These are phyloP conservation scores for Brachyrhaphis roseni DNA, from an alignment of 2,797 vertebrate genomes.

Conservation along the genomic window DNA sequence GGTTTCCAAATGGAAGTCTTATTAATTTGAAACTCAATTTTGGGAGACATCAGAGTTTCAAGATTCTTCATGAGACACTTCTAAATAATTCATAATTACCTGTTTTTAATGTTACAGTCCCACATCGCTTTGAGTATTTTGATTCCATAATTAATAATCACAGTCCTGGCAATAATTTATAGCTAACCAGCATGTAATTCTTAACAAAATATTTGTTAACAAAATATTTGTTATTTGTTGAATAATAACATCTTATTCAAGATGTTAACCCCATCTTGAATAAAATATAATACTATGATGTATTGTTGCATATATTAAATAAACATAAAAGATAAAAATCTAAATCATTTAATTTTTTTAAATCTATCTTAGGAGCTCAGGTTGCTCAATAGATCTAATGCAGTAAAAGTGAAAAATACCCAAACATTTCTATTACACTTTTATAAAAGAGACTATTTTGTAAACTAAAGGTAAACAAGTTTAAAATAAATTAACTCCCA, in stretches of 20 bases:
- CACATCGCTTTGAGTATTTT: constrained; percentile 19
- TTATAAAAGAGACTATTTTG: neutral
- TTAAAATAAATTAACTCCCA: neutral
- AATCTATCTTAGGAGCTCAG: neutral
- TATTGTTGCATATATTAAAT: neutral
- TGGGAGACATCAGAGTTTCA: constrained; percentile 21
- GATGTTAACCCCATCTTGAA: neutral
- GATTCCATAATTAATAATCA: constrained; percentile 17
- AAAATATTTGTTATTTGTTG: too few relatives aligned
- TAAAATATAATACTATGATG: neutral
- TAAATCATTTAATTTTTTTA: neutral
- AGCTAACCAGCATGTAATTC: neutral
- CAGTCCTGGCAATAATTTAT: neutral
- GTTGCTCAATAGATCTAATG: neutral
- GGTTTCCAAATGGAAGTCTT: constrained; percentile 46
- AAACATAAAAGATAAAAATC: neutral
- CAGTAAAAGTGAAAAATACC: neutral
- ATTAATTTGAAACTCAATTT: constrained; percentile 29
- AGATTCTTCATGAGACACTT: constrained; percentile 2
- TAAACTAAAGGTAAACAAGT: neutral
- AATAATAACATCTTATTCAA: too few relatives aligned
- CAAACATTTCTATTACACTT: neutral
- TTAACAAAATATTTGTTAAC: neutral
- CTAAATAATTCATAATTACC: neutral
- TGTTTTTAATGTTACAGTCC: neutral